phyloP scores from a whole-genome alignment of 2,797 vertebrate genomes.

The Melanotaenia pygmaea region DNA sequence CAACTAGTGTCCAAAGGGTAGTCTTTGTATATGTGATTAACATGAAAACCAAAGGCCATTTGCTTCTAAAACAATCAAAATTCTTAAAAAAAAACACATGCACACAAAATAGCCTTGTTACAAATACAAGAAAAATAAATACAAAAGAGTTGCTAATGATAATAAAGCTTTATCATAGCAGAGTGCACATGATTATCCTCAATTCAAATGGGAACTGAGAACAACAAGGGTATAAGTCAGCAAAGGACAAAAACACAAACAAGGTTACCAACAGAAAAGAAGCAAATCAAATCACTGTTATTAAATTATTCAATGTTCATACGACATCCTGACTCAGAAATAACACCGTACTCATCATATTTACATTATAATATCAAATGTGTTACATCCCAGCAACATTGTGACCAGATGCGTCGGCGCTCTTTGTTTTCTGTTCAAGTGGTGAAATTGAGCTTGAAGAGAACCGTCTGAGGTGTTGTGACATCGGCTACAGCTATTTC shows the following conservation, averaged over 20 bases:
- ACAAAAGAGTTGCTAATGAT: constrained; percentile 21
- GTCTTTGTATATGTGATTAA: background rate
- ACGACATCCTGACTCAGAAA: constrained; percentile 28
- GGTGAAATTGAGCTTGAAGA: constrained; percentile 97
- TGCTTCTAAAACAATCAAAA: background rate
- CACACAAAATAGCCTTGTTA: background rate
- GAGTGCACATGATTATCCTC: constrained; percentile 52
- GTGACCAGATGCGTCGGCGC: constrained; percentile 37
- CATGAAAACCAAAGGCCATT: background rate
- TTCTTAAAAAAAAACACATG: background rate
- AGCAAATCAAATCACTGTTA: constrained; percentile 16
- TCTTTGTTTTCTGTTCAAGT: constrained; percentile 72
- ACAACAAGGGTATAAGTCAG: constrained; percentile 44
- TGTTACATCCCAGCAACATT: constrained; percentile 34
- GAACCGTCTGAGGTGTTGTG: constrained; percentile 95
- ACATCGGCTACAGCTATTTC: constrained; percentile 96
- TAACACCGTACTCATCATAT: constrained; percentile 38
- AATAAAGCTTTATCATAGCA: constrained; percentile 73
- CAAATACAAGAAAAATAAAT: background rate
- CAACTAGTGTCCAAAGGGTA: background rate
- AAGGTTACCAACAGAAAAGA: constrained; percentile 54
- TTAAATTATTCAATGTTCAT: constrained; percentile 35
- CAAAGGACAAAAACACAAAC: constrained; percentile 55
- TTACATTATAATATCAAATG: constrained; percentile 58
- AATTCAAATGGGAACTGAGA: constrained; percentile 40